Base-by-base conservation (phyloP, 2,113 vertebrate species). In the Elephas maximus region DNA sequence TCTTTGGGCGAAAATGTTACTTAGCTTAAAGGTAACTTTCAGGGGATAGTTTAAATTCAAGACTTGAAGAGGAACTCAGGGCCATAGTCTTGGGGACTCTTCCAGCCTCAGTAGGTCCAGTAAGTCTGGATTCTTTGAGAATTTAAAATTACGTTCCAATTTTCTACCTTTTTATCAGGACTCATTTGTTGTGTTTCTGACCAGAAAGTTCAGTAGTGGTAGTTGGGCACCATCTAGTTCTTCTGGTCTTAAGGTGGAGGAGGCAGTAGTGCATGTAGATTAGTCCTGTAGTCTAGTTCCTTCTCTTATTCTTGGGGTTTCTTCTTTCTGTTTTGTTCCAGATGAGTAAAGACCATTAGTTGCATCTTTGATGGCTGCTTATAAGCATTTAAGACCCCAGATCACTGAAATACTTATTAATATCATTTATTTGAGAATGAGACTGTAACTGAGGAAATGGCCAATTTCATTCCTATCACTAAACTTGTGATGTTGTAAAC, bases 381-480 rank as follows among this genome's bases (percentile, higher is more conserved):
- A 23, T 62, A 21, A 62, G 8, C 18, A 21, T 62, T 62, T 62
- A 62, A 62, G 60, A 62, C 60, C 60, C 21, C 21, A 23, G 60
- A 62, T 71, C 92, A 82, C 67, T 1, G 0, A 95, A 96, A 63
- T 80, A 0, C 14, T 1, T 95, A 92, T 96, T 53, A 74, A 33
- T 92, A 41, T 81, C 2, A 28, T 93, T 26, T 80, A 62, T 95
- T 60, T 94, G 94, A 82, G 48, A 88, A 78, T 15, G 10, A 33
- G 45, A 85, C n/a, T 37, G 9, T 53, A 33, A n/a, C 77, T 3
- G 5, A 92, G 90, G 76, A 30, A 5, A 23, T 83, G 87, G n/a
- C 6, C 79, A 95, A 33, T 12, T 81, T 76, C 74, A 81, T 60
- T 53, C 93, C 92, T 91, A 44, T 92, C 79, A n/a, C 92, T 81